These are phyloP conservation scores for Meriones psammophilus DNA, from an alignment of 2,797 vertebrate species.

Conservation along the genomic window DNA sequence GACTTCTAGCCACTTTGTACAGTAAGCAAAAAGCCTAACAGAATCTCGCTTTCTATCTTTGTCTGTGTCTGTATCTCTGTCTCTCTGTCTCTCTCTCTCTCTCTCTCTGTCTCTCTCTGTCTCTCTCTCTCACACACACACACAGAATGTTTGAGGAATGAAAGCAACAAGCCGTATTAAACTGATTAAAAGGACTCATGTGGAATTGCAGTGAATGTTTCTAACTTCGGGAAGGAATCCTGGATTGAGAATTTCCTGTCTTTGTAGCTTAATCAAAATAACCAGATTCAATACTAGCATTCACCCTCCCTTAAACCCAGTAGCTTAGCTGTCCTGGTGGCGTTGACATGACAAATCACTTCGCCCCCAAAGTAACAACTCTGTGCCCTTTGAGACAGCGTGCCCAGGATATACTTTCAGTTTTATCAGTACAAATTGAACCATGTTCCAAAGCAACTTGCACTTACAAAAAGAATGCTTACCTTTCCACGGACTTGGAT, in stretches of 20 bases:
- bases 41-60: neutral
- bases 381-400: constrained; percentile 22
- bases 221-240: constrained; percentile 47
- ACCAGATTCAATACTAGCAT: neutral
- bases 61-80: too few species aligned
- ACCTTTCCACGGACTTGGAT: constrained; percentile 87
- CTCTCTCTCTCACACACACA: neutral
- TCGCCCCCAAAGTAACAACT: constrained; percentile 42
- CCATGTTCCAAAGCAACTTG: neutral
- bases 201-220: neutral
- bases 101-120: neutral
- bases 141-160: neutral
- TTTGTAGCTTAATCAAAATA: constrained; percentile 55
- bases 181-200: neutral
- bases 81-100: too few species aligned
- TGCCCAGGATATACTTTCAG: constrained; percentile 22
- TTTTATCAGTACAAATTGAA: constrained; percentile 71
- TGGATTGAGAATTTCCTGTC: constrained; percentile 49
- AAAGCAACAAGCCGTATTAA: constrained; percentile 17
- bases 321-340: neutral
- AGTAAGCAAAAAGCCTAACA: neutral
- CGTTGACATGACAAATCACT: constrained; percentile 46
- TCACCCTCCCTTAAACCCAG: constrained; percentile 1
- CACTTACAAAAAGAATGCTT: constrained; percentile 75
- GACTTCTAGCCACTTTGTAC: neutral